A percentile compares a stretch with the other conserved stretches of the same genome.
phyloP scores from a whole-genome alignment of 2,797 vertebrate genomes.

The Megaceryle alcyon region DNA sequence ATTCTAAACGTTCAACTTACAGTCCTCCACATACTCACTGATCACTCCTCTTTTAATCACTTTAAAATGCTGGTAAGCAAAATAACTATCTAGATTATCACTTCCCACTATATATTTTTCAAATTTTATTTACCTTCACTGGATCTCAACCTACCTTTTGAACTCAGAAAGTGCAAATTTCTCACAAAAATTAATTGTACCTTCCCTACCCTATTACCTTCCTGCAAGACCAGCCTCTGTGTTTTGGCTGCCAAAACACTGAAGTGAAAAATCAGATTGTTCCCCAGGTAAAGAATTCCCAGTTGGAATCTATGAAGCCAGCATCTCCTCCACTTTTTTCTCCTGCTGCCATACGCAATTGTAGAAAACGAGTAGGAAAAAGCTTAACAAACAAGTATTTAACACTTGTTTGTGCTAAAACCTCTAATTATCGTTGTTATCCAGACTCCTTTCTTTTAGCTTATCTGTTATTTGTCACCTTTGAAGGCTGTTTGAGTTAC shows the following conservation, averaged over 20 bases:
- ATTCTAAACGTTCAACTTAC: not conserved
- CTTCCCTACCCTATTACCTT: not conserved
- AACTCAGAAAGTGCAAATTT: not conserved
- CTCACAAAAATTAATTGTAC: not conserved
- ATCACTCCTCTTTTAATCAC: not conserved
- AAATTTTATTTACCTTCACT: not conserved
- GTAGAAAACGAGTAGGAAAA: constrained; percentile 16
- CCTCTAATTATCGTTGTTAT: constrained; percentile 31
- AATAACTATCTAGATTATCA: not conserved
- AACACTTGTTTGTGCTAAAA: not conserved
- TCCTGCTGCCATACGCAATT: not conserved
- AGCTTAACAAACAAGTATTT: constrained; percentile 15
- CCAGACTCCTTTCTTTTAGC: not conserved
- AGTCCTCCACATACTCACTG: not conserved
- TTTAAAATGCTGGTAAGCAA: not conserved
- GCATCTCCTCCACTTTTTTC: not conserved
- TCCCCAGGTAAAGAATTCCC: not conserved
- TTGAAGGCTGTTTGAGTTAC: not conserved
- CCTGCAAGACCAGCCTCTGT: not conserved
- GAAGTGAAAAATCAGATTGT: not conserved
- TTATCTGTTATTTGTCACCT: constrained; percentile 14
- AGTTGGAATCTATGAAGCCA: not conserved
- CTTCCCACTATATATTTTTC: not conserved
- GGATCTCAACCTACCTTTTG: not conserved
- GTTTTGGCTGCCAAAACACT: not conserved